Conservation (phyloP, 2,888 invertebrate genomes). For the Cephus nigrinus region DNA sequence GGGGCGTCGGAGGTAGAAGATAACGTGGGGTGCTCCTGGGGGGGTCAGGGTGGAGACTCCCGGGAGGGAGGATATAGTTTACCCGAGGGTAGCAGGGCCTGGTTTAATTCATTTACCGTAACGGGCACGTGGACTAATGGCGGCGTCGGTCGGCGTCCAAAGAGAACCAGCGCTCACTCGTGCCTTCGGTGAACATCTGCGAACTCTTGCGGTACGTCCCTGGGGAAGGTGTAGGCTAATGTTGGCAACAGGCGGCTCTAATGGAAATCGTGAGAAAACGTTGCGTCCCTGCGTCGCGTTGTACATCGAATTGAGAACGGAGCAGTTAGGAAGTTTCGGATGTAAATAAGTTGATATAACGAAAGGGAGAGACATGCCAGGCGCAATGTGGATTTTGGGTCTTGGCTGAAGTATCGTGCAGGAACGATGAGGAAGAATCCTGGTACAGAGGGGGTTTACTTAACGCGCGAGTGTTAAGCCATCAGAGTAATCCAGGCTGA, state of each 20-base stretch:
- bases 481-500: slow-evolving; percentile 56
- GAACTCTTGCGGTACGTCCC: slow-evolving; percentile 40
- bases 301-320: not conserved
- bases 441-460: slow-evolving; percentile 54
- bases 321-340: not conserved
- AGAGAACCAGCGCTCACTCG: slow-evolving; percentile 22
- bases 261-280: slow-evolving; percentile 34
- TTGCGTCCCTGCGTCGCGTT: not conserved
- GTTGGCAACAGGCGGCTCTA: slow-evolving; percentile 17
- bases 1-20: not conserved
- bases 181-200: slow-evolving; percentile 51
- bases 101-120: slow-evolving; percentile 49
- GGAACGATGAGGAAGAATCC: slow-evolving; percentile 28
- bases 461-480: slow-evolving; percentile 57
- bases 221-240: slow-evolving; percentile 32
- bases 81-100: slow-evolving; percentile 18
- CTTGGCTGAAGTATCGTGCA: slow-evolving; percentile 31
- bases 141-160: slow-evolving; percentile 23
- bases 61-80: slow-evolving; percentile 2
- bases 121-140: slow-evolving; percentile 30
- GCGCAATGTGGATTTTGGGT: slow-evolving; percentile 20
- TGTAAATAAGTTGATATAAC: not conserved
- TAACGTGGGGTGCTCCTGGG: not conserved
- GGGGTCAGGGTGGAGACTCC: not conserved
- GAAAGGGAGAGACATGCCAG: not conserved